A percentile compares a stretch with the other conserved stretches of the same genome.
Evolutionary conservation across 2,888 invertebrate genomes (phyloP).

Genomic region (Taenaris catops): DNA sequence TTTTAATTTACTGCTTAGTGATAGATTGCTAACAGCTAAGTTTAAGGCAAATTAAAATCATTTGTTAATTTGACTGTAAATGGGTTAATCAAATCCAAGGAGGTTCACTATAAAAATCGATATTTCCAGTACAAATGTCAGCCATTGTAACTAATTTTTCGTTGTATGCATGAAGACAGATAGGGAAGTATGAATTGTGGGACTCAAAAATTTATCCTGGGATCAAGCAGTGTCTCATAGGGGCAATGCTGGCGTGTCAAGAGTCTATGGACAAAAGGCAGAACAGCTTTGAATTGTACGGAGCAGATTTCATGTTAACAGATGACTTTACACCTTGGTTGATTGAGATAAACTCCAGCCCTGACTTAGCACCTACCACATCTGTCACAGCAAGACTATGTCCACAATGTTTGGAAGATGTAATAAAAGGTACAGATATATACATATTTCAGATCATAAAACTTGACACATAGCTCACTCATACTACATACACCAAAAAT

Average conservation of each 20-base stretch:
- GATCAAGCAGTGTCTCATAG: slow-evolving; percentile 87
- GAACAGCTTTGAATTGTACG: slow-evolving; percentile 95
- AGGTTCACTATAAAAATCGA: too few relatives aligned
- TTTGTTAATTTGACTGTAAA: slow-evolving; percentile 1
- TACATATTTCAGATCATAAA: too few relatives aligned
- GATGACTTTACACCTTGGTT: slow-evolving; percentile 94
- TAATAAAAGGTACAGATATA: slow-evolving; percentile 93
- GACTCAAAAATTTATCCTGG: slow-evolving; percentile 92
- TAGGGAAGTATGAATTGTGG: slow-evolving; percentile 90
- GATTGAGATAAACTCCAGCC: slow-evolving; percentile 96
- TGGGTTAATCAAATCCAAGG: too few relatives aligned
- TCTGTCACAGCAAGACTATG: slow-evolving; percentile 93
- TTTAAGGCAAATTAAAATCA: too few relatives aligned
- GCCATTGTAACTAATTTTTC: slow-evolving; percentile 22
- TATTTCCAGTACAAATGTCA: slow-evolving; percentile 3
- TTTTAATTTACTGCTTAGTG: too few relatives aligned
- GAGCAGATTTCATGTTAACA: slow-evolving; percentile 96
- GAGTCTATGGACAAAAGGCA: slow-evolving; percentile 88
- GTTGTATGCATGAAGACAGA: slow-evolving; percentile 72
- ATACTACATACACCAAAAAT: too few relatives aligned
- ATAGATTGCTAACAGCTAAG: too few relatives aligned
- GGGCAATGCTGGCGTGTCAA: slow-evolving; percentile 92
- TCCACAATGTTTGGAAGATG: slow-evolving; percentile 92
- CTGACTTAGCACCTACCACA: slow-evolving; percentile 94
- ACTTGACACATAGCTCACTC: too few relatives aligned